Percentiles rank a stretch among this genome's conserved stretches.
Evolutionary conservation across 2,797 vertebrate species (phyloP).

Genomic region (Danio kyathit): DNA sequence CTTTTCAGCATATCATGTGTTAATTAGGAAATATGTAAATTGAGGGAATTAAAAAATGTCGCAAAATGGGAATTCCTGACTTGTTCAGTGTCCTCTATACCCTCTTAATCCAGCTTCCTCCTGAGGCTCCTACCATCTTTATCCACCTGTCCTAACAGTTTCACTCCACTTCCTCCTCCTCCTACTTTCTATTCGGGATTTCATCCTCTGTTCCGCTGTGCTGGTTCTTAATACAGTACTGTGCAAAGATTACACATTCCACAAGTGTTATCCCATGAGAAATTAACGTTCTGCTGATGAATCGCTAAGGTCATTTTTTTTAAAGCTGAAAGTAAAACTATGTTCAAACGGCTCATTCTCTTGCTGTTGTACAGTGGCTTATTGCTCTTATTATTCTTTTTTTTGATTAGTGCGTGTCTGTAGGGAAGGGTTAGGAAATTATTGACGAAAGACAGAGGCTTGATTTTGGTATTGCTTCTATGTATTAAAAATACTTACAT

Average conservation of each 20-base stretch:
- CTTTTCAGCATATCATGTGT: no score
- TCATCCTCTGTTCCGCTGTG: conserved; percentile 50
- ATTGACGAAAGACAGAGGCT: neutral
- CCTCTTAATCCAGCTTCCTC: conserved; percentile 13
- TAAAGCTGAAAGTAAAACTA: conserved; percentile 16
- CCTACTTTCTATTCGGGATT: conserved; percentile 40
- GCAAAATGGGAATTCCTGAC: neutral
- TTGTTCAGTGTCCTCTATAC: conserved; percentile 15
- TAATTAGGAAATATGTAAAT: neutral
- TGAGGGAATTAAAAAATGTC: neutral
- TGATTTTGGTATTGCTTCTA: neutral
- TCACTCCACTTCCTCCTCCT: conserved; percentile 13
- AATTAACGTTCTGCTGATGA: conserved; percentile 61
- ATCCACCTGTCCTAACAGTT: conserved; percentile 32
- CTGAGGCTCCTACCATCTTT: conserved; percentile 31
- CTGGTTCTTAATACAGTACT: conserved; percentile 44
- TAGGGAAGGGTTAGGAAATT: neutral
- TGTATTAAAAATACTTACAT: no score
- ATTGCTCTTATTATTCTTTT: neutral
- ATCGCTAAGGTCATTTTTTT: conserved; percentile 53
- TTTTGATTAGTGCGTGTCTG: neutral
- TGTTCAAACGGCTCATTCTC: neutral
- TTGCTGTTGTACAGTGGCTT: neutral
- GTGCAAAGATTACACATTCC: conserved; percentile 57
- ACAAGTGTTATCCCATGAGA: conserved; percentile 45